A percentile compares a stretch with the other conserved stretches of the same genome.
phyloP scores from a whole-genome alignment of 1,140 invertebrate species.

The Rhizoglyphus robini region DNA sequence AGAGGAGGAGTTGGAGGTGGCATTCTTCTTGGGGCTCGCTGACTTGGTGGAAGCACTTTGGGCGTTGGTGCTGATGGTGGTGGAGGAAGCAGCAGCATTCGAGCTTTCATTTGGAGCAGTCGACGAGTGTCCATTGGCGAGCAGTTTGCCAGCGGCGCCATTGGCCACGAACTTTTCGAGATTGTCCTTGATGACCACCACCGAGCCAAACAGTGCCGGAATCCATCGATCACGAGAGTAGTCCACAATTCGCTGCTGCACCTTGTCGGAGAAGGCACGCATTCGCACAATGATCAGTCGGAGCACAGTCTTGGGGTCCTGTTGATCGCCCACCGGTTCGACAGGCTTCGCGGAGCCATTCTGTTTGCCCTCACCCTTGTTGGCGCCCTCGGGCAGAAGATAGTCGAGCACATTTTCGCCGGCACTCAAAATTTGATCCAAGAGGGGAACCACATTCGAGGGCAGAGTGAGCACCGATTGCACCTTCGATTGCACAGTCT shows the following conservation, averaged over 20 bases:
- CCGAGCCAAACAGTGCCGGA: background rate
- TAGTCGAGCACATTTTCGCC: background rate
- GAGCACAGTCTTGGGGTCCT: background rate
- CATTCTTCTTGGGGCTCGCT: too few relatives aligned
- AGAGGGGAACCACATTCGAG: background rate
- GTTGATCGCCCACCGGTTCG: background rate
- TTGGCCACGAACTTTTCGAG: background rate
- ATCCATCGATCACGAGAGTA: background rate
- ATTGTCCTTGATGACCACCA: background rate
- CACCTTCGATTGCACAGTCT: background rate
- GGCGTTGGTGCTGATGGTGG: background rate
- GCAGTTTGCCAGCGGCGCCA: background rate
- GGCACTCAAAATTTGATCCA: background rate
- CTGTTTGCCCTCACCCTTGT: background rate
- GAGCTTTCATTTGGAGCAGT: background rate
- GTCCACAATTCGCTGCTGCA: background rate
- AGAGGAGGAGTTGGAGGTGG: too few relatives aligned
- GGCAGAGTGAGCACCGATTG: background rate
- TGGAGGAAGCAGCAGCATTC: background rate
- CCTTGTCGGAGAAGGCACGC: constrained; percentile 2
- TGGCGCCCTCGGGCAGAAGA: background rate
- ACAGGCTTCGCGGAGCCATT: background rate
- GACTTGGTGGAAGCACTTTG: background rate
- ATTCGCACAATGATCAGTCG: background rate
- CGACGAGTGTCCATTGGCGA: background rate